Evolutionary conservation across 2,113 vertebrate species (phyloP).

Genomic region (Hemibagrus wyckioides): DNA sequence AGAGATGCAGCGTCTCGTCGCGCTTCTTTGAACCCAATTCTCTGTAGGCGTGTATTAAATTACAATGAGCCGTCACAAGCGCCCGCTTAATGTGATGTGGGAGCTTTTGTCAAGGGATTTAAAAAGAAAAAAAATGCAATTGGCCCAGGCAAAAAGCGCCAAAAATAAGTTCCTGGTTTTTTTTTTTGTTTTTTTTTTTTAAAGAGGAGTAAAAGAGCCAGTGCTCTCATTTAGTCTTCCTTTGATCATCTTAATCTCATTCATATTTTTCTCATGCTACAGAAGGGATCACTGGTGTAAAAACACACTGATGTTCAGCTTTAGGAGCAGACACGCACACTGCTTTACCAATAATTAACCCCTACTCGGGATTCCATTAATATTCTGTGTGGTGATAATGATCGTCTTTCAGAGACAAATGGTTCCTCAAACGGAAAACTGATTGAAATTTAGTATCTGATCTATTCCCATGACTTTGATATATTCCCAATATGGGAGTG

Average conservation of each 20-base stretch:
- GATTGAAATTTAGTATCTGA: neutral
- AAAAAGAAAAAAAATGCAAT: conserved; percentile 62
- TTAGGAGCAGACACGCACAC: neutral
- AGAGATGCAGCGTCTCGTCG: conserved; percentile 8
- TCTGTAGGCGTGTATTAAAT: conserved; percentile 68
- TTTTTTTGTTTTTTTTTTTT: conserved; percentile 38
- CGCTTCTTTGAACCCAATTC: conserved; percentile 66
- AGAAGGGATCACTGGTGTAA: conserved; percentile 45
- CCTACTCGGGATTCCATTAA: conserved; percentile 32
- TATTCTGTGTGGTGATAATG: conserved; percentile 16
- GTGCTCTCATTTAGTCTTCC: conserved; percentile 53
- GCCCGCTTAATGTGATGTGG: conserved; percentile 68
- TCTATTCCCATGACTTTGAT: neutral
- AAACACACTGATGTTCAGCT: conserved; percentile 44
- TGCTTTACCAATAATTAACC: conserved; percentile 22
- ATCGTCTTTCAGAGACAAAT: conserved; percentile 1
- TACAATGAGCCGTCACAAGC: conserved; percentile 70
- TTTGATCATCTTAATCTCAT: conserved; percentile 72
- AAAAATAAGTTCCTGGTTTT: conserved; percentile 65
- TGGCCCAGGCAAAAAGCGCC: conserved; percentile 55
- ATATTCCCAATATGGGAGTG: neutral
- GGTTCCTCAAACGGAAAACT: neutral
- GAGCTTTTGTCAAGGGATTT: conserved; percentile 69
- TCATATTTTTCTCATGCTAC: conserved; percentile 54
- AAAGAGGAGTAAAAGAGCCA: conserved; percentile 28